Conservation (phyloP, 2,797 vertebrate genomes). For the Merluccius polli region DNA sequence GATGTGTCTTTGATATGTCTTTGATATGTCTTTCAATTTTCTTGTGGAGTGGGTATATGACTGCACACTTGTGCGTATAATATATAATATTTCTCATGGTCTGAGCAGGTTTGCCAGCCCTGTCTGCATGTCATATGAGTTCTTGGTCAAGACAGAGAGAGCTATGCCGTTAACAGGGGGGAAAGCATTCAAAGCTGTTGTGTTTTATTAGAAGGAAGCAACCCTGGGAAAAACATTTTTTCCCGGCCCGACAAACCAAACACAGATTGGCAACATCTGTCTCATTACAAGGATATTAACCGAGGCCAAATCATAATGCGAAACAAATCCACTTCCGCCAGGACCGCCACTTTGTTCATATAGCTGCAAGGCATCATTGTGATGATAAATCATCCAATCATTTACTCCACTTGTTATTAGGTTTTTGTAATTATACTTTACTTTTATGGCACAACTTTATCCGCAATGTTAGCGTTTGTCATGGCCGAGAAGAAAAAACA, state of each 20-base stretch:
- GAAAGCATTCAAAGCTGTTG: constrained; percentile 17
- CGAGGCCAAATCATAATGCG: not conserved
- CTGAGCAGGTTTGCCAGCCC: not conserved
- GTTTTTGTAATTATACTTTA: not conserved
- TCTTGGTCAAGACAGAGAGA: constrained; percentile 8
- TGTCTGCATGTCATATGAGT: not conserved
- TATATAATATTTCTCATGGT: not conserved
- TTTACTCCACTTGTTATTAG: not conserved
- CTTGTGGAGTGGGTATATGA: not conserved
- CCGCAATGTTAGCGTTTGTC: not conserved
- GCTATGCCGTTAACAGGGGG: constrained; percentile 29
- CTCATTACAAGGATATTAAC: not conserved
- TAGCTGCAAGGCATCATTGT: not conserved
- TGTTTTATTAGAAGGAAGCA: constrained; percentile 15
- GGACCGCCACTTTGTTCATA: not conserved
- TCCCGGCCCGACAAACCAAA: not conserved
- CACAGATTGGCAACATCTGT: constrained; percentile 31
- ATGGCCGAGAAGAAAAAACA: not conserved
- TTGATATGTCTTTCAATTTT: too few relatives aligned
- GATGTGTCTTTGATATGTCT: too few relatives aligned
- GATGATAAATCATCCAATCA: not conserved
- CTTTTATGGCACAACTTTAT: too few relatives aligned
- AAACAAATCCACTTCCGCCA: not conserved
- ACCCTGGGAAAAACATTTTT: not conserved
- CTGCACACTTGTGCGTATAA: not conserved